Percentiles rank a stretch among this genome's conserved stretches.
Evolutionary conservation across 2,113 vertebrate genomes (phyloP).

Genomic region (Ellobius talpinus): DNA sequence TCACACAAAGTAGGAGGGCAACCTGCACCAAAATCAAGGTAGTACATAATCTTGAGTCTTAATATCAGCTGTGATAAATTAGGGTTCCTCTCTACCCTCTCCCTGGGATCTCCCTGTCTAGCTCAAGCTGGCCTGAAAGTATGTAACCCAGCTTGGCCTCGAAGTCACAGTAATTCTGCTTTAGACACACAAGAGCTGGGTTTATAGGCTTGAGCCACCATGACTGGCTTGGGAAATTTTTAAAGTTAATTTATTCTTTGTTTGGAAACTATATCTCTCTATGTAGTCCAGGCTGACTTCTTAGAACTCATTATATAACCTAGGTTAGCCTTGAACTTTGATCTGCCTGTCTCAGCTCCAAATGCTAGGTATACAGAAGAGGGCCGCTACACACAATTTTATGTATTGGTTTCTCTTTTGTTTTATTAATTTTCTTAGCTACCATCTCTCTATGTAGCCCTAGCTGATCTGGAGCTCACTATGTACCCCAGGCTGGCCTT

Average conservation of each 20-base stretch:
- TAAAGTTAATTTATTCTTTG: background rate
- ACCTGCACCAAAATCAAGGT: slow-evolving; percentile 7
- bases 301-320: background rate
- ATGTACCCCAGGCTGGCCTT: background rate
- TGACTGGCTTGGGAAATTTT: background rate
- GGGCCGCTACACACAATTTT: background rate
- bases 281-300: background rate
- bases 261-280: background rate
- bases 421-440: background rate
- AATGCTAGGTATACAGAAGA: background rate
- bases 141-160: background rate
- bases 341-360: background rate
- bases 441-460: background rate
- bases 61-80: slow-evolving; percentile 9
- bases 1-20: background rate
- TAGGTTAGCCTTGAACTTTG: background rate
- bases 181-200: background rate
- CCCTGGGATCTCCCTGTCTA: background rate
- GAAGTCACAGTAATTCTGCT: background rate
- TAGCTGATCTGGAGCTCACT: background rate
- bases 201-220: background rate
- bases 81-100: background rate
- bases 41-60: slow-evolving; percentile 14
- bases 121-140: background rate
- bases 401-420: background rate